Conservation (phyloP, 2,888 invertebrate species). For the Tachystola acroxantha region DNA sequence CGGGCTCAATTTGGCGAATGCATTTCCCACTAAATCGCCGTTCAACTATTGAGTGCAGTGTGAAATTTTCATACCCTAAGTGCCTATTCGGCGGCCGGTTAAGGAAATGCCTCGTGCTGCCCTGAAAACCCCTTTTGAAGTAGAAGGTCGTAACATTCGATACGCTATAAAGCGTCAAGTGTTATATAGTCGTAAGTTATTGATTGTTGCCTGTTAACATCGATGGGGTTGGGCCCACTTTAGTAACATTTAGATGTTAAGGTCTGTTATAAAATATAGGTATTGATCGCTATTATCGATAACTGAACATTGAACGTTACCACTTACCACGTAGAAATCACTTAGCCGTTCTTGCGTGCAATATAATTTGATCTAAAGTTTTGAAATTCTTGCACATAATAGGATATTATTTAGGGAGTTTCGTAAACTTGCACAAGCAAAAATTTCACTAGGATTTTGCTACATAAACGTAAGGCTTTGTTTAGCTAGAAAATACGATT, state of each 20-base stretch:
- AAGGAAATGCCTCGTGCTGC: constrained; percentile 37
- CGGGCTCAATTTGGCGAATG: constrained; percentile 49
- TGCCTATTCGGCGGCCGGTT: constrained; percentile 48
- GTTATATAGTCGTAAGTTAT: constrained; percentile 12
- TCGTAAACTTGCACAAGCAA: no score
- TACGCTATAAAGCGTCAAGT: constrained; percentile 14
- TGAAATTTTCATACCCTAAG: constrained; percentile 65
- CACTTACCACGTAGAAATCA: no score
- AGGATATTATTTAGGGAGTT: no score
- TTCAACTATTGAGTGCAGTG: constrained; percentile 47
- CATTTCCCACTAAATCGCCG: constrained; percentile 52
- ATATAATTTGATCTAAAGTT: no score
- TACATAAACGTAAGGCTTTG: no score
- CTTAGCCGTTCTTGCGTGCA: no score
- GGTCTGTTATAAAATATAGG: no score
- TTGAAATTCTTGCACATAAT: no score
- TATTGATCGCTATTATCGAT: no score
- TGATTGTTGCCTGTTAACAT: not conserved
- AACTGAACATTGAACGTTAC: no score
- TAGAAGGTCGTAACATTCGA: constrained; percentile 24
- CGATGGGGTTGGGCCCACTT: not conserved
- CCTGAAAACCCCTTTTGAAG: constrained; percentile 29
- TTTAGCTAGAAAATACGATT: no score
- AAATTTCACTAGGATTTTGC: no score
- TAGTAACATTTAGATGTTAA: not conserved